Evolutionary conservation across 1,140 invertebrate genomes (phyloP), one percentile per base, ranked within the genome.

Genomic region (Rhagoletis zephyria): DNA sequence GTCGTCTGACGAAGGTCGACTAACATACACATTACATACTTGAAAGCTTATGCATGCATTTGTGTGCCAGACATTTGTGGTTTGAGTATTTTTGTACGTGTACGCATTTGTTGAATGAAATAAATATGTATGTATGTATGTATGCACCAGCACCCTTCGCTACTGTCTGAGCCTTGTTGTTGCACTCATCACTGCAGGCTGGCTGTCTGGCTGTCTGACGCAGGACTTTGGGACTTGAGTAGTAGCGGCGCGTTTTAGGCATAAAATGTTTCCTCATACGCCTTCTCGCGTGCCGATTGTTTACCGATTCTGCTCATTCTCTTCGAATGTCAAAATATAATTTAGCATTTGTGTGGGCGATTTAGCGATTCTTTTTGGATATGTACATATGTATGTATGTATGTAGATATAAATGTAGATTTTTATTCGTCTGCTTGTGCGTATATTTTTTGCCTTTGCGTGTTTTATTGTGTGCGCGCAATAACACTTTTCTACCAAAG

Each of bases 81-180:
- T 19, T 42, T 81, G 74, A 81, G 74, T 7, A 30, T 81, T 81
- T 16, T 81, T 81, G 74, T 56, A 19, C 42, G 48, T 81, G 45
- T 51, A 59, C 48, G 70, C 70, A 77, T 77, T 77, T 77, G 45
- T 81, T 81, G 48, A 81, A 81, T 81, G 74, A 81, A 81, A 59
- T 56, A 14, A 4, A 16, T 64, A 64, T 64, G 4, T n/a, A 64
- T 64, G 4, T 64, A 16, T 60, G 12, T 74, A n/a, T 10, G 14
- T 48, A 30, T 48, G 14, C 67, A 74, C 67, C 67, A 40, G 1
- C 67, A 1, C 42, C 67, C 6, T 19, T 4, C n/a, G 12, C n/a
- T 9, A 9, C n/a, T 81, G 48, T 10, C 16, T n/a, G 14, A 14
- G 42, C n/a, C 74, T 81, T 81, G 48, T 81, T 81, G 74, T 81